Base-by-base conservation (phyloP, 2,888 invertebrate species). In the Thymelicus sylvestris region DNA sequence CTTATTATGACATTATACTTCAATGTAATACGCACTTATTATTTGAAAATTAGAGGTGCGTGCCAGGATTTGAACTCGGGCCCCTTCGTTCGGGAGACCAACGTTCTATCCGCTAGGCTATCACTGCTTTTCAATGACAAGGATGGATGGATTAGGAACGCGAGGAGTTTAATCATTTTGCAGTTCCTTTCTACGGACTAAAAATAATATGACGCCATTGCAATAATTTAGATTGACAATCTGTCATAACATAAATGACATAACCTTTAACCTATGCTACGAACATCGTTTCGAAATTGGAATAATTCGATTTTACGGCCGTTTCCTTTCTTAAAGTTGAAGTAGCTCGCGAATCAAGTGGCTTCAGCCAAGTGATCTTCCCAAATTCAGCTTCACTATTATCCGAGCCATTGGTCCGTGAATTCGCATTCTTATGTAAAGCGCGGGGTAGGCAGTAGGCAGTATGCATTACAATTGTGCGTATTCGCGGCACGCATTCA, bases 371-470 rank as follows among this genome's bases (percentile, higher is more conserved):
- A 82, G 79, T 80, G 81, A 87, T 86, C 85, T 80, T 82, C 76
- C 76, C 76, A 81, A 83, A 86, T 87, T 86, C 84, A 64, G 85
- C 81, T 86, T 79, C 81, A 88, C 91, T 91, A 92, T 92, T 90
- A 92, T 87, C 81, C 91, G 85, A 87, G 74, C 80, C 92, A 91
- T 76, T 92, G 92, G 82, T 72, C 86, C 86, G 90, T 76, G 84
- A 89, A 87, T 85, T 86, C 83, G 82, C 83, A 88, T 91, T 89
- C 89, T 89, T 90, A 91, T 88, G 89, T 88, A 90, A 90, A 92
- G 85, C 81, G 85, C 75, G 85, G 86, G 72, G 71, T 31, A 31
- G 31, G 31, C 31, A 82, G 77, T 78, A 79, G 81, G 67, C 71
- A 70, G 71, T 67, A 73, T 73, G 70, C 70, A 73, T 77, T 80